These are phyloP conservation scores for Aporophyla nigra DNA, from an alignment of 2,888 invertebrate genomes.

Conservation along the genomic window DNA sequence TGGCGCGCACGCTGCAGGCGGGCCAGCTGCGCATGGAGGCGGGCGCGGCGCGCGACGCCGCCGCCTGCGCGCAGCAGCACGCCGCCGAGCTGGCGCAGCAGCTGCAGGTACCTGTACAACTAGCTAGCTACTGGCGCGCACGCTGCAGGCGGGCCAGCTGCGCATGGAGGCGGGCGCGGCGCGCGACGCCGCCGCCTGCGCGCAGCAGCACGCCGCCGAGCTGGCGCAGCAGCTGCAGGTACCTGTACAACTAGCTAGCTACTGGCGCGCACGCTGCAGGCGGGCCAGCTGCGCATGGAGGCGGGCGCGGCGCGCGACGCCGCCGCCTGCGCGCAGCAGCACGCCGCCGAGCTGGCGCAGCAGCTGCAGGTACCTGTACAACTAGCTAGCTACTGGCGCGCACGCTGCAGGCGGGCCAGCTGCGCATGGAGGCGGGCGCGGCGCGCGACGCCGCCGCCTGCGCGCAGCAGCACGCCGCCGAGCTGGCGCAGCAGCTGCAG, in stretches of 20 bases:
- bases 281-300: constrained; percentile 87
- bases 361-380: constrained; percentile 85
- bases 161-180: constrained; percentile 87
- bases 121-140: constrained; percentile 72
- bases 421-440: constrained; percentile 87
- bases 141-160: constrained; percentile 84
- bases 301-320: constrained; percentile 83
- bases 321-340: constrained; percentile 88
- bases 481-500: constrained; percentile 90
- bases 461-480: constrained; percentile 88
- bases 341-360: constrained; percentile 88
- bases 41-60: constrained; percentile 81
- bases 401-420: constrained; percentile 83
- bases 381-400: constrained; percentile 70
- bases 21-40: constrained; percentile 88
- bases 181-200: constrained; percentile 83
- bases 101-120: constrained; percentile 81
- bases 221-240: constrained; percentile 89
- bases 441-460: constrained; percentile 84
- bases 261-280: constrained; percentile 81
- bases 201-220: constrained; percentile 89
- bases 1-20: constrained; percentile 80
- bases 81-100: constrained; percentile 89
- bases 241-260: constrained; percentile 57
- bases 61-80: constrained; percentile 89